Evolutionary conservation across 2,888 invertebrate genomes (phyloP), one percentile per base, ranked within the genome.

Genomic region (Pimpla rufipes): DNA sequence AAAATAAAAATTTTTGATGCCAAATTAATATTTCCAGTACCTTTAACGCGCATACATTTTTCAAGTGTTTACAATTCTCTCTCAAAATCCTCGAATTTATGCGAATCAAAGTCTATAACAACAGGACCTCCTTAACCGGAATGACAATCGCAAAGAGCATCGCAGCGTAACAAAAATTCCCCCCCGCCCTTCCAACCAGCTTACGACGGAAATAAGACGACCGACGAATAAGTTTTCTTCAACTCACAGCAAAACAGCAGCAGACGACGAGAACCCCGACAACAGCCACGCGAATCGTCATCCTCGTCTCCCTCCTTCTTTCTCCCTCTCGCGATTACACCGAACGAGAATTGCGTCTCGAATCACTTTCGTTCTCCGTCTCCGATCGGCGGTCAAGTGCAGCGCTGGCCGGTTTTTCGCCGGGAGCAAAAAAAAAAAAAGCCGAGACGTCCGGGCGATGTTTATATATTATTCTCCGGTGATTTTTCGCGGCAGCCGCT

Each of bases 171-270:
- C 29, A 29, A 3, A 29, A 29, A 3, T 5, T 5, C 29, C 29
- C 29, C 29, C 29, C 29, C 29, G 29, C 29, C 29, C 29, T 13
- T 1, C 55, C 23, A 37, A 64, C n/a, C 18, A 40, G 57, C n/a
- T 13, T 35, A 55, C 10, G 5, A 29, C 42, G 11, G 29, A 18
- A 6, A 45, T 35, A 47, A 16, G 16, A 64, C 64, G 40, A 11
- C 16, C 1, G 1, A 50, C n/a, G 11, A 50, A 45, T 45, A 47
- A 78, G 71, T n/a, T 50, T 13, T n/a, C n/a, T 62, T 42, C 5
- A 42, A 88, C 90, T 90, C 68, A 90, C 90, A 45, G 84, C 83
- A 21, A 87, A 70, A 47, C 86, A 89, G 75, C 86, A 89, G 75
- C 85, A 77, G 59, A 85, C 21, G 6, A 87, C 52, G 40, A 88